Evolutionary conservation across 2,797 vertebrate genomes (phyloP).

Genomic region (Xyrichtys novacula): DNA sequence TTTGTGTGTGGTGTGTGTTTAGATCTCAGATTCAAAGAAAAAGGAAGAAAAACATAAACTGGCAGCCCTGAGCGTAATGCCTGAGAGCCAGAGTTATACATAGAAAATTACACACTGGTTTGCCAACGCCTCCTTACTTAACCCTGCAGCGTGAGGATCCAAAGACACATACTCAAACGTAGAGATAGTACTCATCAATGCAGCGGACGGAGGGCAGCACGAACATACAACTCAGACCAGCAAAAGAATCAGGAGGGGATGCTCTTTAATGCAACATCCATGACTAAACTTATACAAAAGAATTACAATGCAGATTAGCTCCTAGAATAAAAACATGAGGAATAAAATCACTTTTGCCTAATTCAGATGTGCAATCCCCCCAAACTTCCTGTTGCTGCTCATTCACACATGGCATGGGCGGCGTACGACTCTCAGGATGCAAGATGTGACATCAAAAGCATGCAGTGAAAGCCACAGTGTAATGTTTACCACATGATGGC

Average conservation of each 20-base stretch:
- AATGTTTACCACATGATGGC: too few species aligned
- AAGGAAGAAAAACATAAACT: constrained; percentile 54
- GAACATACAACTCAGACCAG: neutral
- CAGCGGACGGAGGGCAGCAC: neutral
- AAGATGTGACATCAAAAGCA: too few species aligned
- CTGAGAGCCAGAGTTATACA: constrained; percentile 80
- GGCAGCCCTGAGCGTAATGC: constrained; percentile 62
- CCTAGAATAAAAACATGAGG: too few species aligned
- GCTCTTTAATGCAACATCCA: neutral
- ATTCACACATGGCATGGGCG: too few species aligned
- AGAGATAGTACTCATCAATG: constrained; percentile 11
- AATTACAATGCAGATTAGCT: neutral
- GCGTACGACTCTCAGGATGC: too few species aligned
- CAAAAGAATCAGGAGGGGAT: neutral
- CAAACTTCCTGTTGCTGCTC: too few species aligned
- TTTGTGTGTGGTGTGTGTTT: constrained; percentile 54
- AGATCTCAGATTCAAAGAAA: constrained; percentile 48
- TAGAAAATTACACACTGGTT: constrained; percentile 84
- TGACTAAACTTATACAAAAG: neutral
- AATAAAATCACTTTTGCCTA: too few species aligned
- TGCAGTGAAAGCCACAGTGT: too few species aligned
- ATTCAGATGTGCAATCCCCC: too few species aligned
- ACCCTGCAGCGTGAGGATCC: constrained; percentile 46
- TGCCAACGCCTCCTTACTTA: constrained; percentile 70
- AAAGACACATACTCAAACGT: constrained; percentile 44